These are phyloP conservation scores for Sarcophaga bullata DNA, from an alignment of 1,140 invertebrate species.

Conservation along the genomic window DNA sequence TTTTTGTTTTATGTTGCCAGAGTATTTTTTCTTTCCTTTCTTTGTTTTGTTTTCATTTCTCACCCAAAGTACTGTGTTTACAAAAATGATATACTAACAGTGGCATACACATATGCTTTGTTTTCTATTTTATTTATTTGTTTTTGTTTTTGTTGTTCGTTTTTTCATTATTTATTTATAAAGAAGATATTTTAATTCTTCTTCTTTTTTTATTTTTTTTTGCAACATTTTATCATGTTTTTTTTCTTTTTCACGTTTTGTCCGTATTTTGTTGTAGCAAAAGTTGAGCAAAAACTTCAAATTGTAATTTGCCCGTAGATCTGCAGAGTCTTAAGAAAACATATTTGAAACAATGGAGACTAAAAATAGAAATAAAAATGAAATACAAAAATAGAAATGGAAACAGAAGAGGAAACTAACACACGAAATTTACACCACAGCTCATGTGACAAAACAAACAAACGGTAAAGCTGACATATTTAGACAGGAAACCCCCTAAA, in stretches of 20 bases:
- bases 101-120: too few relatives aligned
- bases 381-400: neutral
- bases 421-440: neutral
- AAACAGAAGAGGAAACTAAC: neutral
- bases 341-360: neutral
- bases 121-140: too few relatives aligned
- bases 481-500: neutral
- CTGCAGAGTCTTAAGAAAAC: neutral
- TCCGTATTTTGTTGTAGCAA: neutral
- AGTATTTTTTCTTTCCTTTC: too few relatives aligned
- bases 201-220: too few relatives aligned
- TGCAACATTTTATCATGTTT: too few relatives aligned
- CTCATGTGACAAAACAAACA: neutral
- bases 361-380: neutral
- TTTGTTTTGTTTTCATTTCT: neutral
- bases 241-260: neutral
- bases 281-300: conserved; percentile 12
- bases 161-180: neutral
- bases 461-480: neutral
- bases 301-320: conserved; percentile 3
- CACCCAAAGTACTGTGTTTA: neutral
- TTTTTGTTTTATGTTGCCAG: neutral
- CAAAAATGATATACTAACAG: neutral
- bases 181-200: conserved; percentile 6
- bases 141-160: too few relatives aligned